These are phyloP conservation scores for Cerceris rybyensis DNA, from an alignment of 2,888 invertebrate genomes.

Conservation along the genomic window DNA sequence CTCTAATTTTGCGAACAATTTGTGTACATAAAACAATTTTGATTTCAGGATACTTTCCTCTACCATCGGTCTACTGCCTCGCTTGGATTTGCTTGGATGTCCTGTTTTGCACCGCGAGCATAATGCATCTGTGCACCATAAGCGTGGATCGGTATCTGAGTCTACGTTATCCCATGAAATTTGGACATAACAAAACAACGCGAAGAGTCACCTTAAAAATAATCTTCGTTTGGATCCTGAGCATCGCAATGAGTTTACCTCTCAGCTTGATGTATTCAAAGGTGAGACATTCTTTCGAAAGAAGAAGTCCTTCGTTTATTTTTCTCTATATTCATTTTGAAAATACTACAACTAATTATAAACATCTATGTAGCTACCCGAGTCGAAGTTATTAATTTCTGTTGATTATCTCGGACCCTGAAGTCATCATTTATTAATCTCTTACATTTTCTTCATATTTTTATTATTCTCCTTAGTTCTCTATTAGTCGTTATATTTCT, in stretches of 20 bases:
- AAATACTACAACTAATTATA: too few species aligned
- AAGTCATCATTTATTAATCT: too few species aligned
- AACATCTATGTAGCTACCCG: too few species aligned
- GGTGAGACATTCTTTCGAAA: conserved; percentile 83
- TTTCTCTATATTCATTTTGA: too few species aligned
- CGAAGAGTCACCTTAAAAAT: conserved; percentile 94
- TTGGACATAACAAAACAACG: conserved; percentile 94
- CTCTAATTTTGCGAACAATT: background rate
- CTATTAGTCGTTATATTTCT: too few species aligned
- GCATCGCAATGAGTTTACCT: conserved; percentile 95
- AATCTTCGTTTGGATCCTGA: conserved; percentile 95
- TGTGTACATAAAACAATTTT: conserved; percentile 6
- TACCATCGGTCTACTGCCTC: conserved; percentile 93
- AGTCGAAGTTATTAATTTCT: too few species aligned
- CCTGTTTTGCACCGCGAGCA: conserved; percentile 97
- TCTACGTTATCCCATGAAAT: conserved; percentile 95
- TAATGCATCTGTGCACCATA: conserved; percentile 98
- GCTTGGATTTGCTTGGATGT: conserved; percentile 98
- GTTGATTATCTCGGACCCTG: too few species aligned
- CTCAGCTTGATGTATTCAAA: conserved; percentile 94
- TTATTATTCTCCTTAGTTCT: too few species aligned
- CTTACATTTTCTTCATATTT: too few species aligned
- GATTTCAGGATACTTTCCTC: conserved; percentile 89
- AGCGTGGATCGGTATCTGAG: conserved; percentile 97
- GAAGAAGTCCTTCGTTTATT: too few species aligned